phyloP scores from a whole-genome alignment of 2,113 vertebrate species.

The Ramphastos sulfuratus region DNA sequence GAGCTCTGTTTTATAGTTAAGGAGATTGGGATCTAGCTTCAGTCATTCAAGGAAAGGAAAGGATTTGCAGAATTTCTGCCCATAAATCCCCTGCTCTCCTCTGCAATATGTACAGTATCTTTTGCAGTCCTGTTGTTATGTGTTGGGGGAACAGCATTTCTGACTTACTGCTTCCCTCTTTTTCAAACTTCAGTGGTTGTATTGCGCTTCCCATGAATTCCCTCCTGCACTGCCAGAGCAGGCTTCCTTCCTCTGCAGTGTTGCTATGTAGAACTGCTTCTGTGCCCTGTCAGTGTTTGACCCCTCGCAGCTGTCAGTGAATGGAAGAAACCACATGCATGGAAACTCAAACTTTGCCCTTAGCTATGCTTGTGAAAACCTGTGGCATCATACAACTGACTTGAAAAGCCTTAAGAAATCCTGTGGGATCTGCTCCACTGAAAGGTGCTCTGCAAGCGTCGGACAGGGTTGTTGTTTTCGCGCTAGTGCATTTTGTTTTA shows the following conservation, averaged over 20 bases:
- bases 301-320: background rate
- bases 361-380: background rate
- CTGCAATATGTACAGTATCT: background rate
- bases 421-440: background rate
- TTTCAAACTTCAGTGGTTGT: background rate
- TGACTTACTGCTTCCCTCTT: background rate
- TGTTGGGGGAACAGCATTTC: background rate
- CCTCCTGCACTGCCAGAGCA: background rate
- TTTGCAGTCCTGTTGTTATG: background rate
- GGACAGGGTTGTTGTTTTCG: constrained; percentile 17
- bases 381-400: background rate
- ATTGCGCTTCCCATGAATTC: background rate
- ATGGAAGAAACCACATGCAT: background rate
- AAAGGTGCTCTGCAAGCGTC: constrained; percentile 7
- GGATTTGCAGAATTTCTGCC: background rate
- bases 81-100: background rate
- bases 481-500: constrained; percentile 18
- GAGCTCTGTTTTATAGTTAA: background rate
- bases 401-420: constrained; percentile 25
- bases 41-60: background rate
- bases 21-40: constrained; percentile 28
- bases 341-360: background rate
- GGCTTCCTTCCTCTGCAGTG: background rate
- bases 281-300: background rate
- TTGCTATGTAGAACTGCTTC: background rate